These are phyloP conservation scores for Zaprionus inermis DNA, from an alignment of 1,140 invertebrate genomes.

Conservation along the genomic window DNA sequence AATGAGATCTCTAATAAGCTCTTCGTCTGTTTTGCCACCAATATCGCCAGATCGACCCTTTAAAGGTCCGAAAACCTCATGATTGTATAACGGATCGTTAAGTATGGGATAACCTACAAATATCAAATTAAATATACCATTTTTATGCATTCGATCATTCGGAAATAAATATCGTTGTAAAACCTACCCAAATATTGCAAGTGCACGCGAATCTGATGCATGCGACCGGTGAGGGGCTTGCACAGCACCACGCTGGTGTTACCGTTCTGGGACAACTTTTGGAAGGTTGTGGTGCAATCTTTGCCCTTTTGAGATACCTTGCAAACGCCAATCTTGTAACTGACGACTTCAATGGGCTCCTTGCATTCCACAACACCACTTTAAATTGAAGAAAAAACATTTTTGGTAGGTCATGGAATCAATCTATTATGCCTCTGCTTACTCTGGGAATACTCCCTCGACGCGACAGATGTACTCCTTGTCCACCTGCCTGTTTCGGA, in stretches of 20 bases:
- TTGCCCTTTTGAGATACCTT: slow-evolving; percentile 97
- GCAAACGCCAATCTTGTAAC: slow-evolving; percentile 98
- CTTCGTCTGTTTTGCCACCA: slow-evolving; percentile 95
- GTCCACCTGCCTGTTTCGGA: slow-evolving; percentile 94
- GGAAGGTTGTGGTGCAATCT: slow-evolving; percentile 95
- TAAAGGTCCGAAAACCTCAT: slow-evolving; percentile 94
- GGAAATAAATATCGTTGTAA: neutral
- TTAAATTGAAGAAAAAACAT: neutral
- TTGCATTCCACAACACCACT: slow-evolving; percentile 90
- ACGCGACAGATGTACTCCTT: slow-evolving; percentile 99
- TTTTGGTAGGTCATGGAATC: too few relatives aligned
- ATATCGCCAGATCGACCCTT: slow-evolving; percentile 97
- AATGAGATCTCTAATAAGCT: slow-evolving; percentile 95
- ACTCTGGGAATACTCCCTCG: slow-evolving; percentile 98
- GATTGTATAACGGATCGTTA: slow-evolving; percentile 98
- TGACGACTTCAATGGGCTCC: slow-evolving; percentile 97
- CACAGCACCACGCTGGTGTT: slow-evolving; percentile 97
- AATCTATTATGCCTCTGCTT: slow-evolving; percentile 84
- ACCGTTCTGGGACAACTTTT: slow-evolving; percentile 93
- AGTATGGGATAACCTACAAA: slow-evolving; percentile 91
- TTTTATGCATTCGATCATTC: neutral
- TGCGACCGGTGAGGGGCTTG: slow-evolving; percentile 96
- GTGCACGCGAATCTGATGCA: slow-evolving; percentile 99
- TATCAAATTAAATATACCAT: neutral
- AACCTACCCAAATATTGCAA: slow-evolving; percentile 90